Conservation (phyloP, 2,888 invertebrate genomes). For the Hermaeophaga mercurialis region DNA sequence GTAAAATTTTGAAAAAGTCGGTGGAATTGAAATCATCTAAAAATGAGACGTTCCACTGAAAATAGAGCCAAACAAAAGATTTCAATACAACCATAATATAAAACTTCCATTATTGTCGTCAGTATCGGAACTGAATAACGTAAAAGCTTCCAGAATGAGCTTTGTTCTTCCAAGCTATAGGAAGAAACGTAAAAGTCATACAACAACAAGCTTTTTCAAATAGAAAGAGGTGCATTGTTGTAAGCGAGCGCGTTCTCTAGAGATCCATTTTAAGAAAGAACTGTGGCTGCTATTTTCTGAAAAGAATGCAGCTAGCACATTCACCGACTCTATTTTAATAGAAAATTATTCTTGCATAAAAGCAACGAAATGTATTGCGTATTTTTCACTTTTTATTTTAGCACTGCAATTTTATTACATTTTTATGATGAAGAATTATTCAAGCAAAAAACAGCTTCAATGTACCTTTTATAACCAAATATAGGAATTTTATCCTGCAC, state of each 20-base stretch:
- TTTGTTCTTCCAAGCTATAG: slow-evolving; percentile 54
- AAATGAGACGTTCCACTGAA: slow-evolving; percentile 36
- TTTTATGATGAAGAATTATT: no score
- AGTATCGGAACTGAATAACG: slow-evolving; percentile 56
- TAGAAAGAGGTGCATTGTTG: slow-evolving; percentile 53
- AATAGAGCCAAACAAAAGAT: slow-evolving; percentile 35
- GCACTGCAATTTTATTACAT: no score
- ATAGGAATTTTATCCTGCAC: no score
- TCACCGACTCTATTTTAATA: slow-evolving; percentile 45
- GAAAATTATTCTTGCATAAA: slow-evolving; percentile 47
- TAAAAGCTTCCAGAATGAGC: slow-evolving; percentile 55
- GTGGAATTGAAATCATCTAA: slow-evolving; percentile 29
- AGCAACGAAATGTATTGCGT: slow-evolving; percentile 28
- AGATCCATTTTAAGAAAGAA: slow-evolving; percentile 53
- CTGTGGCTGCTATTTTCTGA: slow-evolving; percentile 57
- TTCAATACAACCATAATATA: slow-evolving; percentile 51
- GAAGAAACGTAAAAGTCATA: slow-evolving; percentile 57
- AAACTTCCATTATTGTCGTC: slow-evolving; percentile 54
- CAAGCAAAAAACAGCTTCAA: no score
- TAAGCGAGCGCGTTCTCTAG: slow-evolving; percentile 52
- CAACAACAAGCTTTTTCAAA: slow-evolving; percentile 53
- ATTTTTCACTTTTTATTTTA: no score
- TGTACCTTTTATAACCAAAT: no score
- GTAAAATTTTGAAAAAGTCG: slow-evolving; percentile 10
- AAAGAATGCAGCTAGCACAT: slow-evolving; percentile 53